phyloP scores from a whole-genome alignment of 2,113 vertebrate species.

The Dolichotis patagonum region DNA sequence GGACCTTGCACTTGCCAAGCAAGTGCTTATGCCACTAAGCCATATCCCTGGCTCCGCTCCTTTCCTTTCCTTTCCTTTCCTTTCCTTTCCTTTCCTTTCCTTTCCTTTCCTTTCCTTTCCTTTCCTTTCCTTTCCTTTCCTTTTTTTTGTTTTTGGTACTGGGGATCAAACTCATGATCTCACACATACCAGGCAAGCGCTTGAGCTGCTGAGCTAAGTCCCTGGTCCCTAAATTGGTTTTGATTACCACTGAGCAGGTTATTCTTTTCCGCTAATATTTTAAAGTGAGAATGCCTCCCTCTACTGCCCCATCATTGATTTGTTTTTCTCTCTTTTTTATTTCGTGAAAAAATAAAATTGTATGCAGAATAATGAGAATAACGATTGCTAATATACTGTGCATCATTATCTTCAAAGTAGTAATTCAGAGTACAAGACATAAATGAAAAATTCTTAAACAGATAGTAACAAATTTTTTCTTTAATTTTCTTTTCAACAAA shows the following conservation, averaged over 20 bases:
- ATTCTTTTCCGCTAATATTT: background rate
- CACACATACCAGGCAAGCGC: no score
- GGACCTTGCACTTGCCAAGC: no score
- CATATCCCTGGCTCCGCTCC: no score
- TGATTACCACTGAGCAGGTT: background rate
- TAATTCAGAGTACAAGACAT: background rate
- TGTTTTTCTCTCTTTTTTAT: background rate
- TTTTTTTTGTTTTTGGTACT: no score
- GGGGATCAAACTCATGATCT: no score
- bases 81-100: no score
- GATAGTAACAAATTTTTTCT: background rate
- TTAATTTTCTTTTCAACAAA: background rate
- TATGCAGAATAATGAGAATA: background rate
- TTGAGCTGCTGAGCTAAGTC: no score
- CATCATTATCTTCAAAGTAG: background rate
- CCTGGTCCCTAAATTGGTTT: background rate
- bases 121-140: no score
- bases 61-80: no score
- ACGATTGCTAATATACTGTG: background rate
- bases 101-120: no score
- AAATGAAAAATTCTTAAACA: background rate
- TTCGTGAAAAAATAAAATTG: background rate
- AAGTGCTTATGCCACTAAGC: no score
- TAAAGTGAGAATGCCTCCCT: background rate
- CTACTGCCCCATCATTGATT: background rate